Percentiles rank a stretch among this genome's conserved stretches.
Conservation (phyloP, 2,113 vertebrate species). For the Lonchura striata region DNA sequence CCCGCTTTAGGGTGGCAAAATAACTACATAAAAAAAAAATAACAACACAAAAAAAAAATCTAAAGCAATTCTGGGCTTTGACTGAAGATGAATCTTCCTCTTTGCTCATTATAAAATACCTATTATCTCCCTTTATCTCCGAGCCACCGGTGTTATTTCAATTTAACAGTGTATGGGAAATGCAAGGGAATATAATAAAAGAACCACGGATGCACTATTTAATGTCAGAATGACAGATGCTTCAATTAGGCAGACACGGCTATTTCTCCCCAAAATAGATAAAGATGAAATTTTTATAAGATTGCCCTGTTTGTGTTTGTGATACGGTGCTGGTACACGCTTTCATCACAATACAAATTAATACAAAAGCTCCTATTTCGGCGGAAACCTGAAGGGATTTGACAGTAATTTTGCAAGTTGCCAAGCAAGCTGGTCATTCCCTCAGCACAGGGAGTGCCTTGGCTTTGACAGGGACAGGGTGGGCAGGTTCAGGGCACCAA, state of each 20-base stretch:
- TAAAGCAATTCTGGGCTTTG: slow-evolving; percentile 3
- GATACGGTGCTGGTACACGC: slow-evolving; percentile 17
- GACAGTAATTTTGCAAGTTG: background rate
- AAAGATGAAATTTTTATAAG: slow-evolving; percentile 81
- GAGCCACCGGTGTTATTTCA: slow-evolving; percentile 64
- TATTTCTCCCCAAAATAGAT: slow-evolving; percentile 76
- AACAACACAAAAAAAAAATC: background rate
- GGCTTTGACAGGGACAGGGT: background rate
- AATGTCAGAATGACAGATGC: slow-evolving; percentile 79
- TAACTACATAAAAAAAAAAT: background rate
- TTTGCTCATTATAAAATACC: slow-evolving; percentile 64
- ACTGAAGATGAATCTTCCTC: slow-evolving; percentile 34
- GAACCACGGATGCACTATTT: slow-evolving; percentile 66
- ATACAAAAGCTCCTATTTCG: slow-evolving; percentile 47
- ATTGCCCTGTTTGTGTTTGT: slow-evolving; percentile 64
- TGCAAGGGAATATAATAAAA: slow-evolving; percentile 59
- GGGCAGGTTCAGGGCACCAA: background rate
- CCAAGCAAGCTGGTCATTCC: background rate
- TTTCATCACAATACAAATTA: slow-evolving; percentile 65
- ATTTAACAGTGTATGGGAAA: slow-evolving; percentile 61
- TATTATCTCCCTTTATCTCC: slow-evolving; percentile 70
- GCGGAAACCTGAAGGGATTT: background rate
- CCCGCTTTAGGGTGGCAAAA: slow-evolving; percentile 29
- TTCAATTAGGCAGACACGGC: slow-evolving; percentile 78
- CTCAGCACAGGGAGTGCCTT: background rate